Evolutionary conservation across 2,797 vertebrate species (phyloP), one percentile per base, ranked within the genome.

Genomic region (Enteromius mattozi): DNA sequence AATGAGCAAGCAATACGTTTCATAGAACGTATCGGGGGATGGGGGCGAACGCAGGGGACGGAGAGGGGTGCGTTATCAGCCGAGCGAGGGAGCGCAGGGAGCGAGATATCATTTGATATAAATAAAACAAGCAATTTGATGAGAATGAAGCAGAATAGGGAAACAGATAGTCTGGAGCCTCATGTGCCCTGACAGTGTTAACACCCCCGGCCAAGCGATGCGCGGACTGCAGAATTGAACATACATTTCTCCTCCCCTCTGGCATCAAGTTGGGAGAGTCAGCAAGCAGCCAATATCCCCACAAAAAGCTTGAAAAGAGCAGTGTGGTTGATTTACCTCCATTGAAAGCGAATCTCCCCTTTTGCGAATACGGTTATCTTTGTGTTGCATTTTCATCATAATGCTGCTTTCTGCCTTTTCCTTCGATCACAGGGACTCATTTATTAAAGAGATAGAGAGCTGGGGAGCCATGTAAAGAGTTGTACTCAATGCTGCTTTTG

Each of bases 1-100:
- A 92, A 94, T 93, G 91, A 94, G 95, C 94, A 94, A 95, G 95
- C 96, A 95, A 93, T 94, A 93, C 92, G 94, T 95, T 95, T 92
- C 92, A 88, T 89, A 79, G 88, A 47, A 91, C 70, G 83, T 84
- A 83, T 82, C 80, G 27, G 42, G 86, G 70, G 83, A 81, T 9
- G 71, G 51, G 37, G 87, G 86, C 69, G 75, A 87, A 40, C 45
- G 56, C 75, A 70, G 87, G 75, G 84, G 70, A 78, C 66, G 75
- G 83, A 75, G 71, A 61, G 71, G 69, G 40, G 77, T 59, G 82
- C 80, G 66, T 82, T 79, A 85, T 85, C 76, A 71, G 76, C 86
- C 65, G 69, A 80, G 45, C 78, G 19, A 77, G 81, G 59, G 66
- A 65, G 74, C 49, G 42, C 59, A 54, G 69, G 74, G 83, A 86